phyloP scores from a whole-genome alignment of 1,140 invertebrate species.

The Zaprionus vittiger region DNA sequence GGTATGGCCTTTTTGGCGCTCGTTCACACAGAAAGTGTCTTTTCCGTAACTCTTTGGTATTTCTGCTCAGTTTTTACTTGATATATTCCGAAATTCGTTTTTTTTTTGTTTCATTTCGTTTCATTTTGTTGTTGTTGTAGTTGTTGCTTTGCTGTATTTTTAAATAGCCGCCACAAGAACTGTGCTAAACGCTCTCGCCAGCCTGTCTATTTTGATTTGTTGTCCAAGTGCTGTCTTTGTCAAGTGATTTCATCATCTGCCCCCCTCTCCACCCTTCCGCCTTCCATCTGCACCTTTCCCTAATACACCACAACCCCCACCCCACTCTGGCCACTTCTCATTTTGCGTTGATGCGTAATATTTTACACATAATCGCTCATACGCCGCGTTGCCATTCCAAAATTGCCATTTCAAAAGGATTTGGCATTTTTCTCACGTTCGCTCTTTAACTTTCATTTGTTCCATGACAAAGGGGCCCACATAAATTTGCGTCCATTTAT shows the following conservation, averaged over 20 bases:
- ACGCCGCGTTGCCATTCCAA: conserved; percentile 49
- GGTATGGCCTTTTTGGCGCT: conserved; percentile 77
- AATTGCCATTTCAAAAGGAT: conserved; percentile 30
- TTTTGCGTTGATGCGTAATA: conserved; percentile 71
- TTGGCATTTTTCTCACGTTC: conserved; percentile 13
- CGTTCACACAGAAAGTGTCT: conserved; percentile 76
- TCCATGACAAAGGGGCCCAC: conserved; percentile 60
- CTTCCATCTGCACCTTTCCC: conserved; percentile 2
- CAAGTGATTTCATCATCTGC: conserved; percentile 54
- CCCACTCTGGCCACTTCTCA: not conserved
- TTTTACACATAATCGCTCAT: conserved; percentile 79
- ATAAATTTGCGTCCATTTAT: conserved; percentile 53
- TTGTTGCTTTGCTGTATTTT: conserved; percentile 59
- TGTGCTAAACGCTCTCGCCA: conserved; percentile 80
- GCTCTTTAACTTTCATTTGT: conserved; percentile 65
- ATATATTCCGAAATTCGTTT: conserved; percentile 82
- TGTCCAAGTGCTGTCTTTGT: conserved; percentile 75
- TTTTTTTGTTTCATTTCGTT: conserved; percentile 16
- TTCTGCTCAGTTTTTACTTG: conserved; percentile 79
- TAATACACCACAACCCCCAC: not conserved
- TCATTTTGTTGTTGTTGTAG: conserved; percentile 27
- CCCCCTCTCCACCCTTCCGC: not conserved
- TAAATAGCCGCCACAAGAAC: conserved; percentile 78
- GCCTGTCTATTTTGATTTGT: conserved; percentile 82
- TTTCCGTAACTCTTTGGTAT: conserved; percentile 82